These are phyloP conservation scores for Anagrus nilaparvatae DNA, from an alignment of 1,140 invertebrate species.

Conservation along the genomic window DNA sequence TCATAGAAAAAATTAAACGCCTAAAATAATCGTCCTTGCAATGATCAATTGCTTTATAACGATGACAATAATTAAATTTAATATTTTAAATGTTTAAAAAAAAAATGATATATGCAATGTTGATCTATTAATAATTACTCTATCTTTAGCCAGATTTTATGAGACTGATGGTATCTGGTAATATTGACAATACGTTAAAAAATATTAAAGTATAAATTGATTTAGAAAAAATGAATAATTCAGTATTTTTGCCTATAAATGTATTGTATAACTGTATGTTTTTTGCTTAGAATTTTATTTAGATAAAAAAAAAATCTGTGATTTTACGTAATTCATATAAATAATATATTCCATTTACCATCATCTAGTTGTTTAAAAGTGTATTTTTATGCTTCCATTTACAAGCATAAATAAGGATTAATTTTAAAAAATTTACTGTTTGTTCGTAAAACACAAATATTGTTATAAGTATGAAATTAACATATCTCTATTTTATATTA, in stretches of 20 bases:
- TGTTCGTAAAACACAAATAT: no score
- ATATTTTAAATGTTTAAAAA: background rate
- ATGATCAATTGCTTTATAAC: slow-evolving; percentile 14
- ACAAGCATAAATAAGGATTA: no score
- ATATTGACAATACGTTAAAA: background rate
- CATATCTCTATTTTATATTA: no score
- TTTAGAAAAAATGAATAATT: slow-evolving; percentile 8
- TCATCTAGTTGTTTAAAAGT: no score
- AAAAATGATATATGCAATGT: slow-evolving; percentile 1
- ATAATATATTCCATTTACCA: slow-evolving; percentile 12
- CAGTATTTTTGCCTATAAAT: background rate
- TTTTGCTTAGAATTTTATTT: slow-evolving; percentile 9
- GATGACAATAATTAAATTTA: slow-evolving; percentile 14
- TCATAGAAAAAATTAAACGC: background rate
- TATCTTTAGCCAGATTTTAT: slow-evolving; percentile 11
- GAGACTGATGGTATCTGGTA: slow-evolving; percentile 5
- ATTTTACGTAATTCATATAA: slow-evolving; percentile 4
- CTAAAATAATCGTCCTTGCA: slow-evolving; percentile 1
- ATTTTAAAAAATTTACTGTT: no score
- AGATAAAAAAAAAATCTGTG: slow-evolving; percentile 5
- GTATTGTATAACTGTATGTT: slow-evolving; percentile 2
- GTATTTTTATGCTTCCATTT: no score
- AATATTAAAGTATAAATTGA: slow-evolving; percentile 6
- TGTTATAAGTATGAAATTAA: no score
- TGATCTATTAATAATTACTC: slow-evolving; percentile 3